Evolutionary conservation across 2,888 invertebrate genomes (phyloP), one percentile per base, ranked within the genome.

Genomic region (Trissoscelio sp.): DNA sequence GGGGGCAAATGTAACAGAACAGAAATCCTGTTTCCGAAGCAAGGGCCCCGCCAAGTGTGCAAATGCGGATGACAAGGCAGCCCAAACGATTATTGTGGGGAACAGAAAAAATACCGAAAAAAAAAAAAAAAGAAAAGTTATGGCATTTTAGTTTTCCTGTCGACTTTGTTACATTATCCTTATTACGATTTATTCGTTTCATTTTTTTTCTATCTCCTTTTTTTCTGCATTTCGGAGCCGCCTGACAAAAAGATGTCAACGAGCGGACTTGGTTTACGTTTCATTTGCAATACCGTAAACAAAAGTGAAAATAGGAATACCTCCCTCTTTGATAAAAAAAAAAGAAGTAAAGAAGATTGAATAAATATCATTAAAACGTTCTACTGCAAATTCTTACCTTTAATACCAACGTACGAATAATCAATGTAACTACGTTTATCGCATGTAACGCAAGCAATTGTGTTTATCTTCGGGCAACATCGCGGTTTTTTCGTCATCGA

Each of bases 371-470:
- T 28, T 5, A 83, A 86, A 88, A 90, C 87, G 91, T 91, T 91
- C 91, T 91, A 91, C 91, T 91, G 91, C 91, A 91, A 91, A 91
- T 91, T 88, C 85, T 83, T 58, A 85, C 72, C 79, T 84, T 82
- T 78, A 83, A 85, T 75, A 86, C 70, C 72, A 82, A 70, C 84
- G 86, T 82, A 83, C 87, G 86, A 88, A 86, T 84, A 86, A 80
- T 85, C 83, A 87, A 78, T 46, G 80, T 53, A 69, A 79, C 60
- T 73, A 51, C 42, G 64, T 57, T 62, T 31, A 48, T 48, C 12
- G n/a, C 39, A 12, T 31, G 39, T n/a, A 12, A 37, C 16, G 11
- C 42, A 12, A 34, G 14, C 14, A 39, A 48, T 28, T 20, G 44
- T 28, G 14, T 51, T 57, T 75, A 48, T 51, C 37, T 39, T 14